Base-by-base conservation (phyloP, 2,797 vertebrate species). In the Lithobates sylvaticus region DNA sequence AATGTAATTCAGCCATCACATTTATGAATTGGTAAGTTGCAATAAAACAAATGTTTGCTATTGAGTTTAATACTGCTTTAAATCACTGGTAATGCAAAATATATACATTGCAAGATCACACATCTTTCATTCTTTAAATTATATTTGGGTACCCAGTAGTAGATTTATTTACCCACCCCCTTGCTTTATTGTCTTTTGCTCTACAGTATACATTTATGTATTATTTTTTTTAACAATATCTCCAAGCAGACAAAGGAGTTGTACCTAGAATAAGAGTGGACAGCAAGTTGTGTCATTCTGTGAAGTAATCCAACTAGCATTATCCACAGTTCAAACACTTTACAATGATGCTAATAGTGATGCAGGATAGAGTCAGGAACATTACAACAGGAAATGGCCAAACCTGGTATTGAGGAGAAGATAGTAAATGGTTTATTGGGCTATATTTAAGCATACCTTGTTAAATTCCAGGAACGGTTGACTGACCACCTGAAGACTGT, bases 381-480 rank as follows among this genome's bases (percentile, higher is more conserved):
- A 75, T 79, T 78, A 87, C 71, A 80, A 80, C 86, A 87, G 86
- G 86, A 87, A 87, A 87, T 65, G 9, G 58, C 69, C 69, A 71
- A 58, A 78, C 75, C 75, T 74, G 32, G 86, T 64, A 84, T 68
- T 84, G 81, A 84, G 65, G 67, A 81, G 61, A 74, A 87, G 81
- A 87, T 87, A 84, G 39, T 80, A 87, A 79, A 87, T 78, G 86
- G 70, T 87, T 87, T 87, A 87, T 84, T 79, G 86, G 81, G 47
- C 86, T 79, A 61, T 84, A 77, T 83, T 84, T 80, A 79, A 50
- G 34, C 44, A 79, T 87, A 87, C 86, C 81, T 84, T 87, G 86
- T 87, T 84, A 87, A 84, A 83, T 87, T 87, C 81, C 86, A 75
- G 75, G 69, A 70, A 76, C 81, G 79, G 83, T 87, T 83, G 81